Evolutionary conservation across 2,888 invertebrate genomes (phyloP), one percentile per base, ranked within the genome.

Genomic region (Diadegma fenestrale): DNA sequence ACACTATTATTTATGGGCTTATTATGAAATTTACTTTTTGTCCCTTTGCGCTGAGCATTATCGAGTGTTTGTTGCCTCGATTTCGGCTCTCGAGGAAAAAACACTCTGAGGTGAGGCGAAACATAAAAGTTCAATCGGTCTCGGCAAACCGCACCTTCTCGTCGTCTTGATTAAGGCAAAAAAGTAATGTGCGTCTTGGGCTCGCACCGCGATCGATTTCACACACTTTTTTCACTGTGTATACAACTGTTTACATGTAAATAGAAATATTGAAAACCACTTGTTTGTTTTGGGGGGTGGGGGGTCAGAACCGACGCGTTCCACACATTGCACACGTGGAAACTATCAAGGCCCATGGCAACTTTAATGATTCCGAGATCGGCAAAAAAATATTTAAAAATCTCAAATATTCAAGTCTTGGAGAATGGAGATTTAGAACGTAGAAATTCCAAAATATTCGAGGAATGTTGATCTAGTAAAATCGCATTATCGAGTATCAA

Each of bases 11-110:
- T 75, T 43, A 54, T 68, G 30, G 54, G 26, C n/a, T 43, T n/a
- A 54, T 73, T 37, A 63, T 54, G 26, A 14, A 68, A 58, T 73
- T 66, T n/a, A n/a, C 48, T 66, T 77, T 77, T 77, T 77, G 12
- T 63, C 73, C 26, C 43, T 58, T 37, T 30, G 26, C 26, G 4
- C 7, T n/a, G 10, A 33, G 7, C 19, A n/a, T 51, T 30, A 45
- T 22, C 17, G 12, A 26, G n/a, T 30, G 45, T 43, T 43, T 48
- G 19, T 33, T 30, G 69, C 48, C 51, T 51, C 68, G 48, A 69
- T 48, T 30, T 48, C 8, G 2, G 19, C 14, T 5, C 10, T 14
- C 26, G 14, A 58, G 26, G 7, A 51, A 51, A 51, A 58, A 58
- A 58, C 4, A 26, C 26, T 58, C 14, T 0, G 26, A 58, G 58